Percentiles rank a stretch among this genome's conserved stretches.
These are phyloP conservation scores for Caretta caretta DNA, from an alignment of 2,113 vertebrate species.

Conservation along the genomic window DNA sequence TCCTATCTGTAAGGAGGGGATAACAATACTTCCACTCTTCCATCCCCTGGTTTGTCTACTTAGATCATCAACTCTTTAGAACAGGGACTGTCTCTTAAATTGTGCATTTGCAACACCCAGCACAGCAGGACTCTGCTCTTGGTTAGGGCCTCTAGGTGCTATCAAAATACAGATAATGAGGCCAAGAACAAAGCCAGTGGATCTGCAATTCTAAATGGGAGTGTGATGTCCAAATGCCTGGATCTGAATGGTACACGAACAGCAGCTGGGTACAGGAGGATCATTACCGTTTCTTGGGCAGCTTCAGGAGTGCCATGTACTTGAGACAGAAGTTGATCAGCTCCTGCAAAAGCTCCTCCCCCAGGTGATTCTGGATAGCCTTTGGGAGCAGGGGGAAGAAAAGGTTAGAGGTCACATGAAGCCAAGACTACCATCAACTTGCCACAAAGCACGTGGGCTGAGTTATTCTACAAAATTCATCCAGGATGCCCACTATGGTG, in stretches of 20 bases:
- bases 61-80: background rate
- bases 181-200: background rate
- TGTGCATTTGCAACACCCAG: background rate
- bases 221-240: background rate
- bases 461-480: background rate
- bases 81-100: background rate
- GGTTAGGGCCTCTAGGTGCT: background rate
- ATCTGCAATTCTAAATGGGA: background rate
- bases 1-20: background rate
- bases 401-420: background rate
- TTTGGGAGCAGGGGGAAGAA: constrained; percentile 47
- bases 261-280: accelerated
- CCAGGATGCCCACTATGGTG: too few species aligned
- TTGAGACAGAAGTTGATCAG: constrained; percentile 98
- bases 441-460: too few species aligned
- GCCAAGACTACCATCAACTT: background rate
- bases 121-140: background rate
- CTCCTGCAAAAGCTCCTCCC: constrained; percentile 96
- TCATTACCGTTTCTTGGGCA: constrained; percentile 94
- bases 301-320: constrained; percentile 95
- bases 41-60: background rate
- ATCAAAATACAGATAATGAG: background rate
- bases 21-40: background rate
- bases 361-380: constrained; percentile 96
- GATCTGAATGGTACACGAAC: background rate